Percentiles rank a stretch among this genome's conserved stretches.
These are phyloP conservation scores for Thomomys bottae DNA, from an alignment of 2,113 vertebrate genomes.

Conservation along the genomic window DNA sequence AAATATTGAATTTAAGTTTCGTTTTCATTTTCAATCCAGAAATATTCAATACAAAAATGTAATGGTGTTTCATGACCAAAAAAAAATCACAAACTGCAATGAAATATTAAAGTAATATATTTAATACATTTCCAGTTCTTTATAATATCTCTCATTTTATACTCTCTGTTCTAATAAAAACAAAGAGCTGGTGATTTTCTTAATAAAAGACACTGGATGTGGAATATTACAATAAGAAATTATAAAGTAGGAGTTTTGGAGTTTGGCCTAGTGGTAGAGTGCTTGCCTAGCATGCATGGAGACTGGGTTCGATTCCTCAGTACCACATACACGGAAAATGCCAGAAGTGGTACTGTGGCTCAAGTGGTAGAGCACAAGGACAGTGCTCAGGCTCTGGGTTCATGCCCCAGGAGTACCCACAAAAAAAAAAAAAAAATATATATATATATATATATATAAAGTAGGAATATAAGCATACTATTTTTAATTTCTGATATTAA, in stretches of 20 bases:
- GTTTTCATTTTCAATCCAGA: conserved; percentile 1
- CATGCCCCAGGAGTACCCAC: too few species aligned
- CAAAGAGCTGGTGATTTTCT: background rate
- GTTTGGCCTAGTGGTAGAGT: too few species aligned
- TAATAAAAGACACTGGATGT: conserved; percentile 16
- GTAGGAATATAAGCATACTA: background rate
- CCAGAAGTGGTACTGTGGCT: too few species aligned
- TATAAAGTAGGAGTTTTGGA: background rate
- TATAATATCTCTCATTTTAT: conserved; percentile 29
- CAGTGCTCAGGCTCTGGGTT: too few species aligned
- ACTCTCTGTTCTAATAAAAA: conserved; percentile 17
- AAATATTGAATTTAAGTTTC: background rate
- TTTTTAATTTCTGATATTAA: conserved; percentile 35
- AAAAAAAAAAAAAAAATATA: too few species aligned
- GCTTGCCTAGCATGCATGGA: too few species aligned
- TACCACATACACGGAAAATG: too few species aligned
- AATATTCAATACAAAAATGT: background rate
- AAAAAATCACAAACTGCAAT: conserved; percentile 33
- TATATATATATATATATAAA: too few species aligned
- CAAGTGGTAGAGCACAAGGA: too few species aligned
- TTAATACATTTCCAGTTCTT: background rate
- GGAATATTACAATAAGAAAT: conserved; percentile 6
- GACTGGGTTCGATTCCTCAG: too few species aligned
- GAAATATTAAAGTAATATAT: conserved; percentile 37
- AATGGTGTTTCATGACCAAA: background rate